Base-by-base conservation (phyloP, 1,140 invertebrate genomes). In the Platyscapa corneri region DNA sequence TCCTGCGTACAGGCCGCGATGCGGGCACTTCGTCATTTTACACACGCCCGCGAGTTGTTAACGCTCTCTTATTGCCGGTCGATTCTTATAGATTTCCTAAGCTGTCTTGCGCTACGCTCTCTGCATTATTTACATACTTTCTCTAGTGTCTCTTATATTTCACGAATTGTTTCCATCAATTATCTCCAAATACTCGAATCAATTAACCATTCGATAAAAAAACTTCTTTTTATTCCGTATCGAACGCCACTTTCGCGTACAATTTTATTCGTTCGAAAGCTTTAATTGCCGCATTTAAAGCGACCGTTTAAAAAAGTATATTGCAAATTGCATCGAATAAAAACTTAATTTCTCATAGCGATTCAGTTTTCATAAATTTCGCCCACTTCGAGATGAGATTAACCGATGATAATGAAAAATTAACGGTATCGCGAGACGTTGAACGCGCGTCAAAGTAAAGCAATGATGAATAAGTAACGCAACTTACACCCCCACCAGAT, bases 1-100 rank as follows among this genome's bases (percentile, higher is more conserved):
- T n/a, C n/a, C n/a, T 27, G 27, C n/a, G n/a, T 80, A 49, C 77
- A 77, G 77, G 77, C 79, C 53, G 77, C 37, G 77, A 85, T 85
- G 83, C 83, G 77, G 83, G 83, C 67, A 49, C 83, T 77, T 30
- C 12, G 67, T 30, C 56, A 20, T n/a, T 75, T 72, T 53, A 82
- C 53, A 27, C 77, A 42, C 78, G 7, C 30, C 27, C 37, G 74
- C 56, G 74, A 27, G 34, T 20, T 49, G 3, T 39, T 72, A 39
- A 72, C 42, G 39, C 42, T 39, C n/a, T n/a, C 56, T 83, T 72
- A 74, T 56, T 60, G 76, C 18, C 34, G 53, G 2, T 39, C 76
- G 56, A 56, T 79, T 76, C 2, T 79, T 64, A 53, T 53, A 34
- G 78, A 81, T 67, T 81, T 37, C 27, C 78, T 49, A 32, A 67